Conservation (phyloP, 2,797 vertebrate genomes). For the Alcedo atthis region DNA sequence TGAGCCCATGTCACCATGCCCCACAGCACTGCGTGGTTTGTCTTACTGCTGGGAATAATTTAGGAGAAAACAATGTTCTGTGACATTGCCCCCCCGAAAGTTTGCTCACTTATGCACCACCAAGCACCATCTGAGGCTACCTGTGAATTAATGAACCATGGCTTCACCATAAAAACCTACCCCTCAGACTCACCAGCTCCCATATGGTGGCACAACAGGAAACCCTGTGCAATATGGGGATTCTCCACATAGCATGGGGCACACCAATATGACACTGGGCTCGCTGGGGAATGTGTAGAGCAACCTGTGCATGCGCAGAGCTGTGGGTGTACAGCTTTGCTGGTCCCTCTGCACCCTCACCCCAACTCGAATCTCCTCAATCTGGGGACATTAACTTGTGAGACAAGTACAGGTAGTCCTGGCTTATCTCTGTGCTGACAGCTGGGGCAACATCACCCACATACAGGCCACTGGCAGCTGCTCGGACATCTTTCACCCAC, state of each 20-base stretch:
- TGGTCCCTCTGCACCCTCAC: not conserved
- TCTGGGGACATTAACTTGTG: not conserved
- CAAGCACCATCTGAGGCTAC: not conserved
- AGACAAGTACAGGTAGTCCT: not conserved
- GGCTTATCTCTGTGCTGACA: not conserved
- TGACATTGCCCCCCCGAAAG: not conserved
- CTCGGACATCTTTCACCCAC: not conserved
- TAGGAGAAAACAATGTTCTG: not conserved
- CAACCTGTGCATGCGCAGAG: not conserved
- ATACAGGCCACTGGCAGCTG: not conserved
- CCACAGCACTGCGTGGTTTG: not conserved
- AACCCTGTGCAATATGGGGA: not conserved
- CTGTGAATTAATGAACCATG: not conserved
- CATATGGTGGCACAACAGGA: accelerated
- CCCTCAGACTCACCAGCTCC: not conserved
- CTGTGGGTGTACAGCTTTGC: not conserved
- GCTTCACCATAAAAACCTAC: not conserved
- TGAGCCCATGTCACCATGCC: not conserved
- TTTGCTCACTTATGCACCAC: not conserved
- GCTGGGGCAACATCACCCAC: not conserved
- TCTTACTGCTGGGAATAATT: not conserved
- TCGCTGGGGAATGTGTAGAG: accelerated
- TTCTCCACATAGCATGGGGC: accelerated
- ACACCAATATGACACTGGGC: accelerated
- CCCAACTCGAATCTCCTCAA: accelerated